Conservation (phyloP, 2,113 vertebrate species). For the Apus apus region DNA sequence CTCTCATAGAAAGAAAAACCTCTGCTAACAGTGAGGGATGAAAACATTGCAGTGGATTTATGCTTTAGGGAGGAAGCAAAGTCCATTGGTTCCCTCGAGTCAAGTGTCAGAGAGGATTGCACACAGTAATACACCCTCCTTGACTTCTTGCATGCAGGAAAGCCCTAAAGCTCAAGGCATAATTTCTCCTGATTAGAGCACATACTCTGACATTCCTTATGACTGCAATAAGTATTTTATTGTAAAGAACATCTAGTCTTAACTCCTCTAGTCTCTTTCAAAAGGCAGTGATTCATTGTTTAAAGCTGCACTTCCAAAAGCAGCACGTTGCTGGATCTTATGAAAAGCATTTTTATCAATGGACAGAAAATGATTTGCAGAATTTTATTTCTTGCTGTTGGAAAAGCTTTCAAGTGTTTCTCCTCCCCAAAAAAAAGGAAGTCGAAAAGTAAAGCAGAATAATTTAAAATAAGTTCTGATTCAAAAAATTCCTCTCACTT, state of each 20-base stretch:
- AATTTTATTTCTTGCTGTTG: background rate
- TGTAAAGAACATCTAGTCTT: constrained; percentile 21
- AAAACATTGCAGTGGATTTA: background rate
- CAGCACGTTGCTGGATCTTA: background rate
- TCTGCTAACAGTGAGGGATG: background rate
- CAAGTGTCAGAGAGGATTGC: background rate
- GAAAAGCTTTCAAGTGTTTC: constrained; percentile 1
- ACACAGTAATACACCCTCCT: background rate
- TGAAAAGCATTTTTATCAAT: constrained; percentile 34
- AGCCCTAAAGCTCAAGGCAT: background rate
- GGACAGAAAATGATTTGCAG: background rate
- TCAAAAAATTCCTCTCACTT: constrained; percentile 43
- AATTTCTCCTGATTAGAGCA: background rate
- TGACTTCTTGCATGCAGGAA: background rate
- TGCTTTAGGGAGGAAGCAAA: background rate
- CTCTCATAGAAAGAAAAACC: background rate
- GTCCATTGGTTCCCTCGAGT: background rate
- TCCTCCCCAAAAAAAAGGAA: background rate
- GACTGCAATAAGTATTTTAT: constrained; percentile 14
- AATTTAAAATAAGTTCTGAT: constrained; percentile 49
- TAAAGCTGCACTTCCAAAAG: background rate
- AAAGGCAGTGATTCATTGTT: constrained; percentile 25
- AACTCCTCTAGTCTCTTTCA: background rate
- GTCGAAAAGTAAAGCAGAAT: constrained; percentile 9
- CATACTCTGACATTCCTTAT: background rate